These are phyloP conservation scores for Actinia tenebrosa DNA, from an alignment of 64 coral and sea anemone genomes.

Conservation along the genomic window DNA sequence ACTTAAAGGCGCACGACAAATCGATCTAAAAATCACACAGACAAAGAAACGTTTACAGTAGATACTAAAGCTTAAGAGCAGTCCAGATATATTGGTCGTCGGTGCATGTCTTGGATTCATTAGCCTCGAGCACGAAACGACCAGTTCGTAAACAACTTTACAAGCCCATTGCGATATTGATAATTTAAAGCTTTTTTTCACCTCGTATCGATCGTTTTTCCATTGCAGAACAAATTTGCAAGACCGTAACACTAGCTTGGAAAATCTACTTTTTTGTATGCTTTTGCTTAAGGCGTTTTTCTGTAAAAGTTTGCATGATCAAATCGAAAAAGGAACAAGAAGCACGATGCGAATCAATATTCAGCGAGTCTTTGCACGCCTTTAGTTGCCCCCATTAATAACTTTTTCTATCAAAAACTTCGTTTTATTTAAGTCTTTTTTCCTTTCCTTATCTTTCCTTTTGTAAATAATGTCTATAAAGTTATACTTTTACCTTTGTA, in stretches of 20 bases:
- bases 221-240: not conserved
- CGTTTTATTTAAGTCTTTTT: not conserved
- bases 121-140: not conserved
- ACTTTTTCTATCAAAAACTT: not conserved
- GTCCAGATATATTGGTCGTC: not conserved
- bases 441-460: not conserved
- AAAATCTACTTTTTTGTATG: not conserved
- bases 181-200: not conserved
- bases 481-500: not conserved
- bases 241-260: not conserved
- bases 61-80: not conserved
- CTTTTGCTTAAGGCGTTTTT: not conserved
- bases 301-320: not conserved
- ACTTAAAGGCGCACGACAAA: not conserved
- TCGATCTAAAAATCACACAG: not conserved
- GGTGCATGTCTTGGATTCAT: not conserved
- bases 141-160: not conserved
- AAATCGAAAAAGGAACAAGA: not conserved
- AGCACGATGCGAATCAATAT: not conserved
- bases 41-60: not conserved
- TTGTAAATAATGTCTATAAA: not conserved
- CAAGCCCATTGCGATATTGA: not conserved
- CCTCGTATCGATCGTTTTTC: not conserved
- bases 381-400: not conserved
- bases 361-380: not conserved